Base-by-base conservation (phyloP, 2,888 invertebrate species). In the Aricia artaxerxes region DNA sequence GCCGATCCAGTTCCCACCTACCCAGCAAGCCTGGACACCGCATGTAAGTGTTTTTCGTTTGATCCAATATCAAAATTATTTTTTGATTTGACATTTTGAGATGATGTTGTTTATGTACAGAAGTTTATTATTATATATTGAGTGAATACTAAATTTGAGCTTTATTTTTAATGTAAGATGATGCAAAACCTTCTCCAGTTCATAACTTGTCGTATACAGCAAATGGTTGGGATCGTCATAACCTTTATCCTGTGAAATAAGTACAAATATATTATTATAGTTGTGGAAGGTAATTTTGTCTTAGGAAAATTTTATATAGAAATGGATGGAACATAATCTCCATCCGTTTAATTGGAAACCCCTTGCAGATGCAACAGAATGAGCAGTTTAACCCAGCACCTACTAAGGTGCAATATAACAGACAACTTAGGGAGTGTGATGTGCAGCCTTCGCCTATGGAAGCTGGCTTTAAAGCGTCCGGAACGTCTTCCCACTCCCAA, bases 391-490 rank as follows among this genome's bases (percentile, higher is more conserved):
- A 13, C 69, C 69, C 38, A 16, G 69, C 1, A 38, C 24, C 69
- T 5, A 69, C 13, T 13, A 69, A 38, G 13, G 69, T 4, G 31
- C 11, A 35, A 24, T 24, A 35, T 13, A 69, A 69, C 5, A 69
- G 35, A 69, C 69, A 38, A 16, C 35, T 35, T 13, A 69, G 69
- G 13, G 69, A 69, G 16, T 69, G 69, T 2, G 64, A 64, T 13
- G 35, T 69, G 24, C 69, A 5, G 4, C 5, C 24, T 24, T 24
- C 24, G 24, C 24, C 35, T 13, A 35, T 13, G 11, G 69, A 69
- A 69, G 35, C 35, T 13, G 13, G 13, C 69, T 13, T 69, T 38
- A 69, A 81, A 31, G 24, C 79, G 53, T 82, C 83, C 2, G 35
- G 0, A 69, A 35, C 64, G 2, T 64, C 24, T 24, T 16, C 13